Base-by-base conservation (phyloP, 2,113 vertebrate species). In the Leiothrix lutea region DNA sequence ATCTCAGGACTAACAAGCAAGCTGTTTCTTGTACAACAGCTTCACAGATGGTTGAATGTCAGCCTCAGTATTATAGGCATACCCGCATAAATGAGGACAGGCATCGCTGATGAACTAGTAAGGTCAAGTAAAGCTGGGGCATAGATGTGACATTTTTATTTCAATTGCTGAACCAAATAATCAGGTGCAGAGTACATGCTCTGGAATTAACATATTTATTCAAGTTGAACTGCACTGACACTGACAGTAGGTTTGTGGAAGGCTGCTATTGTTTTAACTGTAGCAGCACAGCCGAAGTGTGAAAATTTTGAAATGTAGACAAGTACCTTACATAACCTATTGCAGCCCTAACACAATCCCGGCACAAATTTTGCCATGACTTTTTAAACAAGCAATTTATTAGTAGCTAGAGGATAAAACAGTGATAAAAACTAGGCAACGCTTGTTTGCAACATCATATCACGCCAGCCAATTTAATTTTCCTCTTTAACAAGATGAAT, bases 181-280 rank as follows among this genome's bases (percentile, higher is more conserved):
- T 93, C 86, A 90, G 80, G 82, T 89, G 48, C 80, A 94, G 77
- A 91, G 56, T 81, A 80, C 86, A 58, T 33, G 69, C 50, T 93
- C 79, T 72, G 85, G 64, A 86, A 93, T 96, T 93, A 96, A 87
- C 82, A 53, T 88, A 80, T 93, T 94, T 83, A 84, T 97, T 93
- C 92, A 86, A 90, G 56, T 3, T 95, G 92, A 96, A 92, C 93
- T 83, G 56, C 56, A 22, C 35, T 71, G 75, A 94, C 90, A 72
- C 70, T 75, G 56, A 57, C 61, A 67, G n/a, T 81, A 40, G 31
- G 60, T 50, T 73, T 87, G 58, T 36, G 79, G 47, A 86, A 86
- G 20, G 74, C 47, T 77, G 62, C 72, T 92, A 57, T 38, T 91
- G 78, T 87, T 94, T 94, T 77, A 88, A 80, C 79, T 5, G 4